Base-by-base conservation (phyloP, 2,888 invertebrate species). In the Latheticus oryzae region DNA sequence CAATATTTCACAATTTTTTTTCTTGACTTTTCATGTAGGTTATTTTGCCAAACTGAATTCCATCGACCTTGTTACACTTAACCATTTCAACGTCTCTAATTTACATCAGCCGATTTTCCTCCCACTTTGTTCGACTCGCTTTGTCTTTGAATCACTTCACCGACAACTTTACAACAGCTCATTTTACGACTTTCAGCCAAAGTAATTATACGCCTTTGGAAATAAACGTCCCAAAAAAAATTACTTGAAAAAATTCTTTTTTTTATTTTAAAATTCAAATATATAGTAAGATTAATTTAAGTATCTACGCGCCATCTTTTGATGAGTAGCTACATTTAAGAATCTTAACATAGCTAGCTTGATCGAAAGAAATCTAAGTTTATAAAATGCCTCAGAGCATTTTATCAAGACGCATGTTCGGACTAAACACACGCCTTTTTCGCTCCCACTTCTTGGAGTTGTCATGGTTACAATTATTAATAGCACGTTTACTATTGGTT, bases 401-500 rank as follows among this genome's bases (percentile, higher is more conserved):
- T n/a, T n/a, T n/a, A n/a, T n/a, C 12, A 33, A 1, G 5, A 26
- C 16, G 11, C 47, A 19, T 21, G 57, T 60, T 60, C 15, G 7
- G 3, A 12, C 2, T 16, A 26, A 19, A 16, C 26, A n/a, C n/a
- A 64, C 70, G 66, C 69, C 72, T 65, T 62, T 61, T 57, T 54
- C 66, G 56, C 67, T 70, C 74, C 70, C 65, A 66, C 74, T 52
- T 56, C 59, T 55, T 23, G 23, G 60, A 53, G 76, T 74, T 73
- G 74, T 72, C 74, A 78, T 77, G 72, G 73, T 70, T 69, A 71
- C 72, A 55, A 62, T 68, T 65, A 66, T 65, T 76, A 76, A 76
- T 76, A 66, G 71, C 70, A 71, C 66, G 71, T 67, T 71, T 70
- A 62, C 68, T 58, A 78, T 78, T 78, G 78, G 78, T 68, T 55